These are phyloP conservation scores for Antitype chi DNA, from an alignment of 2,888 invertebrate species.

Conservation along the genomic window DNA sequence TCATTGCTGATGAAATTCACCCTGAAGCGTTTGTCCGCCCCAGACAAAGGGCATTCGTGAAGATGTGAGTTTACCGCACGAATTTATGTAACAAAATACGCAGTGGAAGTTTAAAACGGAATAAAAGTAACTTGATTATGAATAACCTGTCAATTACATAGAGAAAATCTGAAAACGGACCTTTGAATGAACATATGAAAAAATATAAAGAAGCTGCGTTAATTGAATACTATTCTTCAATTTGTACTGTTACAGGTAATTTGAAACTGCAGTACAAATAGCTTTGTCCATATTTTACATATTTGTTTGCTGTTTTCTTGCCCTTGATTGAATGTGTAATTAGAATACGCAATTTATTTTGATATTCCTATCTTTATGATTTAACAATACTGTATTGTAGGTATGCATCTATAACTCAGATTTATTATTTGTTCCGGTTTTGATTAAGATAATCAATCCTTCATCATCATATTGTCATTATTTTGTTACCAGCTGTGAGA, in stretches of 20 bases:
- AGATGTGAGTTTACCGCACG: neutral
- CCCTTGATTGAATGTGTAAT: neutral
- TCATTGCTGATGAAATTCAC: neutral
- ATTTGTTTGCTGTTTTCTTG: neutral
- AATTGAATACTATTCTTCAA: slow-evolving; percentile 6
- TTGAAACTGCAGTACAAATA: neutral
- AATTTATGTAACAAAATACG: neutral
- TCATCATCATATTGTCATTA: neutral
- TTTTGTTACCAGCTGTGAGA: neutral
- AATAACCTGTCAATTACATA: neutral
- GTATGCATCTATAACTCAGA: too few species aligned
- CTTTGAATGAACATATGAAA: neutral
- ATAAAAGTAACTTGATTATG: neutral
- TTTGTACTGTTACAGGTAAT: slow-evolving; percentile 1
- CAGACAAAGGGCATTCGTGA: neutral
- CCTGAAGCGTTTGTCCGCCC: neutral
- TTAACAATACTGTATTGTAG: too few species aligned
- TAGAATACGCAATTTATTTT: neutral
- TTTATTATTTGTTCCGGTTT: too few species aligned
- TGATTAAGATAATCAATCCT: neutral
- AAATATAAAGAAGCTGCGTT: neutral
- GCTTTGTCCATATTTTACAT: slow-evolving; percentile 12
- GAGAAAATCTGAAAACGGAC: neutral
- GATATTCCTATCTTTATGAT: neutral
- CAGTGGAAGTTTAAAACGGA: neutral